These are phyloP conservation scores for Magallana nippona DNA, from an alignment of 2,888 invertebrate genomes.

Conservation along the genomic window DNA sequence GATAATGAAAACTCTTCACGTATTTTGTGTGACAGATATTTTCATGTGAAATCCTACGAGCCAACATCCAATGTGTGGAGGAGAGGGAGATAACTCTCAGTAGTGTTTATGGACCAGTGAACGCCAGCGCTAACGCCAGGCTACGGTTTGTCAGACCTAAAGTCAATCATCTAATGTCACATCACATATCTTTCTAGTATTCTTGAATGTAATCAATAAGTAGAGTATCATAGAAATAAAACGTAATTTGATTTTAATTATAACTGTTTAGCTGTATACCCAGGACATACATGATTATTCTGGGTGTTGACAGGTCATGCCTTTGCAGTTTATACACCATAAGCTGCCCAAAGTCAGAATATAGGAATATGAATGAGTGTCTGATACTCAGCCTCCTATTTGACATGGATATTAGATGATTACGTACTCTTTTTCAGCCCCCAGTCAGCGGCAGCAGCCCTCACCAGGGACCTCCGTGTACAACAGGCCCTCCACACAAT, in stretches of 20 bases:
- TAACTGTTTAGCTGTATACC: no score
- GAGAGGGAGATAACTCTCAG: constrained; percentile 54
- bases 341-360: no score
- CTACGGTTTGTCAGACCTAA: neutral
- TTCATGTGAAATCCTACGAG: constrained; percentile 61
- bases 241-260: no score
- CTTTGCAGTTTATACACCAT: no score
- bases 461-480: constrained; percentile 52
- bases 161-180: neutral
- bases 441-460: constrained; percentile 56
- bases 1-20: no score
- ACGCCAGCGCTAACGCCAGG: constrained; percentile 38
- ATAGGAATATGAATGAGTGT: no score
- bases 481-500: constrained; percentile 64
- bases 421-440: constrained; percentile 55
- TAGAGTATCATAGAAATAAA: neutral
- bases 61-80: constrained; percentile 65
- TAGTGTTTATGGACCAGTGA: neutral
- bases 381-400: neutral
- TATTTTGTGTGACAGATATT: constrained; percentile 51
- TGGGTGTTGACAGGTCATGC: no score
- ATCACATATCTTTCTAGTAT: neutral
- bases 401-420: neutral
- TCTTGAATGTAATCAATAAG: neutral
- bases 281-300: no score